A percentile compares a stretch with the other conserved stretches of the same genome.
These are phyloP conservation scores for Galbula dea DNA, from an alignment of 2,113 vertebrate genomes.

Conservation along the genomic window DNA sequence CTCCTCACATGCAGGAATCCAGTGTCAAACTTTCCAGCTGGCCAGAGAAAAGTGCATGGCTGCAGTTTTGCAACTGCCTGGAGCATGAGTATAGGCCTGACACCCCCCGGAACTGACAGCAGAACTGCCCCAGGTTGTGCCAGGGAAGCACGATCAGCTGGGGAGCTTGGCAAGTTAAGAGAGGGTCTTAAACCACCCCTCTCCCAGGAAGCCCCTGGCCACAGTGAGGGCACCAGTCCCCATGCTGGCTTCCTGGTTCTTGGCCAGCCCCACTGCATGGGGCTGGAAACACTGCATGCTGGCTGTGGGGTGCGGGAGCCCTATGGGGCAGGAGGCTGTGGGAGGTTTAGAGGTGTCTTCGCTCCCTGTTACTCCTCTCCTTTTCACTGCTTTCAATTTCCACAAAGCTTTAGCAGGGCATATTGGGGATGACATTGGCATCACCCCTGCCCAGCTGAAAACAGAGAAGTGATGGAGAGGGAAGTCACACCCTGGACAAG, in stretches of 20 bases:
- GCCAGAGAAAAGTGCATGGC: background rate
- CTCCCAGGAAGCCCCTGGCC: background rate
- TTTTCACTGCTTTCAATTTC: background rate
- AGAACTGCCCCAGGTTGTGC: background rate
- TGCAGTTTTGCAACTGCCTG: background rate
- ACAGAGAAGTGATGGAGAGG: background rate
- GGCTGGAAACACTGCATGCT: background rate
- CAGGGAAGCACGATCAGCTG: fast-evolving
- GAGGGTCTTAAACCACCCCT: background rate
- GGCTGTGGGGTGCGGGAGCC: fast-evolving
- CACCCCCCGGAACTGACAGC: background rate
- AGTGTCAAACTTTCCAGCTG: constrained; percentile 33
- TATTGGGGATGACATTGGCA: fast-evolving
- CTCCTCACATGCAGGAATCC: constrained; percentile 50
- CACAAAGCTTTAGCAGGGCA: background rate
- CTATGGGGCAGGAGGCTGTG: background rate
- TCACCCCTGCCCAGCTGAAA: background rate
- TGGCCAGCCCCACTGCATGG: fast-evolving
- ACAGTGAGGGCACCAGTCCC: fast-evolving
- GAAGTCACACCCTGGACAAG: fast-evolving
- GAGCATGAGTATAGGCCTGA: background rate
- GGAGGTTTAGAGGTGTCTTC: background rate
- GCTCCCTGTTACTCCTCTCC: background rate
- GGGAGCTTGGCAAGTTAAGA: fast-evolving
- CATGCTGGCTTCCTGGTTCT: fast-evolving